Conservation (phyloP, 2,797 vertebrate species). For the Onychomys torridus region DNA sequence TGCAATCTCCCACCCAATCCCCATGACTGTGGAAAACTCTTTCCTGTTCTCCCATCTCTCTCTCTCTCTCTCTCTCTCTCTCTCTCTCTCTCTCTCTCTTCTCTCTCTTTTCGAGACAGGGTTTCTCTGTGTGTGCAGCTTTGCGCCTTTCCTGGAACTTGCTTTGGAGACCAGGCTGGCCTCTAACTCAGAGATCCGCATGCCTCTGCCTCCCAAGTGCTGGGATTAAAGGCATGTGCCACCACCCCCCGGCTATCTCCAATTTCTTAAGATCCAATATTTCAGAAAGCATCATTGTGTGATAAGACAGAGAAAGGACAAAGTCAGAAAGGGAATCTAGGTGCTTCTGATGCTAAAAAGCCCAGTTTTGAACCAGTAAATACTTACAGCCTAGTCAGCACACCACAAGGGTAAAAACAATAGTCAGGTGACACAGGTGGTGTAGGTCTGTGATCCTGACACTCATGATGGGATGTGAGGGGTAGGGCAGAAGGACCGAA, state of each 20-base stretch:
- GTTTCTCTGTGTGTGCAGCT: too few species aligned
- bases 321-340: constrained; percentile 10
- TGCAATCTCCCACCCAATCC: not conserved
- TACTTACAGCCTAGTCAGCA: not conserved
- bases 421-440: not conserved
- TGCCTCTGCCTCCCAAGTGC: too few species aligned
- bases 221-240: too few species aligned
- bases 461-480: too few species aligned
- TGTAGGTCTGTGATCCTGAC: not conserved
- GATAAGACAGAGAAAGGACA: not conserved
- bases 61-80: too few species aligned
- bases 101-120: too few species aligned
- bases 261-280: not conserved
- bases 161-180: too few species aligned
- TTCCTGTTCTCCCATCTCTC: not conserved
- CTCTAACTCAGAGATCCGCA: too few species aligned
- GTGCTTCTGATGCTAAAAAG: not conserved
- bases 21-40: not conserved
- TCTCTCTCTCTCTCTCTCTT: too few species aligned
- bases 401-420: not conserved
- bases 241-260: too few species aligned
- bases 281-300: not conserved
- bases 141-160: too few species aligned
- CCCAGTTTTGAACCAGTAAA: not conserved
- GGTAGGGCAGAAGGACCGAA: not conserved